Percentiles rank a stretch among this genome's conserved stretches.
Conservation (phyloP, 2,113 vertebrate species). For the Climacteris rufus region DNA sequence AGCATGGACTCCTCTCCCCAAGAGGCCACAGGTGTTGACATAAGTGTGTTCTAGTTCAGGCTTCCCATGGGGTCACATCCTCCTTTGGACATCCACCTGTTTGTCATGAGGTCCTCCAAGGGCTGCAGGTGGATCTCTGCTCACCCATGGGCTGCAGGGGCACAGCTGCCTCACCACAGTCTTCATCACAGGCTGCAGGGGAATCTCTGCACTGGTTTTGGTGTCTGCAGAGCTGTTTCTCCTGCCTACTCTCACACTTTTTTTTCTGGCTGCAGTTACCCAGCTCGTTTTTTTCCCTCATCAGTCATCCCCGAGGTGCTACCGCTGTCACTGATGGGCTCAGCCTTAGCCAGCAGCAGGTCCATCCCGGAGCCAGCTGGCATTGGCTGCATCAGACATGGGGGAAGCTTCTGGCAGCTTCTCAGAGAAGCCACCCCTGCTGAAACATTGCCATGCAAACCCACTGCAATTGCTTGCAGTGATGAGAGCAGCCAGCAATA, state of each 20-base stretch:
- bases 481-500: not conserved
- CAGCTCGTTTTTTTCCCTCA: not conserved
- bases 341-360: not conserved
- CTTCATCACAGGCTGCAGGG: accelerated
- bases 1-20: not conserved
- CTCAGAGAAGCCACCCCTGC: not conserved
- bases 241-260: not conserved
- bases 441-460: accelerated
- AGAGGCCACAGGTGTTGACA: not conserved
- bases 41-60: not conserved
- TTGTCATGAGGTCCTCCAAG: accelerated
- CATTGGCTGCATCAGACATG: not conserved
- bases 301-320: not conserved
- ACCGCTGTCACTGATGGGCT: not conserved
- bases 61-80: not conserved
- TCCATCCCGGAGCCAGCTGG: not conserved
- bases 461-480: not conserved
- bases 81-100: not conserved
- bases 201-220: not conserved
- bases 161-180: not conserved
- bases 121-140: not conserved
- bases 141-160: not conserved
- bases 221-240: not conserved
- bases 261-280: not conserved
- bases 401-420: not conserved